phyloP scores from a whole-genome alignment of 2,113 vertebrate species.

The Carassius auratus region DNA sequence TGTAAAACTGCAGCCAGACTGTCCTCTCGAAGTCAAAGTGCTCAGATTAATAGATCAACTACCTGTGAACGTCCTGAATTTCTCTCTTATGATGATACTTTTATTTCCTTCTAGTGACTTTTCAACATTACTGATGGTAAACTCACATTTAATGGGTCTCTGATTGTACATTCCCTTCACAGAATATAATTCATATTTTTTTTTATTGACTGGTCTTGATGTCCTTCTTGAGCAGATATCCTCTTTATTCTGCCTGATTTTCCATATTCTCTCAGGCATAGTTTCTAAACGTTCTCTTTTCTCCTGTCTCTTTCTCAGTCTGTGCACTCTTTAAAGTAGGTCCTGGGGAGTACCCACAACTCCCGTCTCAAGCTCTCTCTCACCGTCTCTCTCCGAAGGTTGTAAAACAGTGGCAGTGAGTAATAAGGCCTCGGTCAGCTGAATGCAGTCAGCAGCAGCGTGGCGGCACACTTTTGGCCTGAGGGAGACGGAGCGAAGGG shows the following conservation, averaged over 20 bases:
- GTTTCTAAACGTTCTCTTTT: constrained; percentile 24
- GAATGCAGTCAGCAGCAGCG: constrained; percentile 59
- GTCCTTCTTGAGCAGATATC: not conserved
- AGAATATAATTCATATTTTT: not conserved
- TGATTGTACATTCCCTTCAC: not conserved
- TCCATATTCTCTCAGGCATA: constrained; percentile 2
- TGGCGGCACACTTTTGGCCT: constrained; percentile 54
- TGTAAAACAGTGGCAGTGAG: constrained; percentile 66
- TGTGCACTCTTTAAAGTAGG: constrained; percentile 61
- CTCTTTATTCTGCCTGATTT: constrained; percentile 12
- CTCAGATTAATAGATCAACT: constrained; percentile 47
- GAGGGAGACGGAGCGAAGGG: constrained; percentile 74
- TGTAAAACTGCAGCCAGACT: not conserved
- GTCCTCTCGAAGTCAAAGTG: constrained; percentile 33
- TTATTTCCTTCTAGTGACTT: not conserved
- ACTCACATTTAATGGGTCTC: not conserved
- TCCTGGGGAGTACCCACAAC: constrained; percentile 51
- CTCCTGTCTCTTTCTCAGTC: constrained; percentile 10
- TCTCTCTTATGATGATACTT: not conserved
- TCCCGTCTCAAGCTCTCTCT: constrained; percentile 36
- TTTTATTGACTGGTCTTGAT: not conserved
- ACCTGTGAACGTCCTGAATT: constrained; percentile 5
- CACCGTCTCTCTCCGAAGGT: constrained; percentile 54
- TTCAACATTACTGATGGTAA: not conserved
- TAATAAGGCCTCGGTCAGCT: constrained; percentile 68